Conservation (phyloP, 2,888 invertebrate species). For the Nudaria mundana region DNA sequence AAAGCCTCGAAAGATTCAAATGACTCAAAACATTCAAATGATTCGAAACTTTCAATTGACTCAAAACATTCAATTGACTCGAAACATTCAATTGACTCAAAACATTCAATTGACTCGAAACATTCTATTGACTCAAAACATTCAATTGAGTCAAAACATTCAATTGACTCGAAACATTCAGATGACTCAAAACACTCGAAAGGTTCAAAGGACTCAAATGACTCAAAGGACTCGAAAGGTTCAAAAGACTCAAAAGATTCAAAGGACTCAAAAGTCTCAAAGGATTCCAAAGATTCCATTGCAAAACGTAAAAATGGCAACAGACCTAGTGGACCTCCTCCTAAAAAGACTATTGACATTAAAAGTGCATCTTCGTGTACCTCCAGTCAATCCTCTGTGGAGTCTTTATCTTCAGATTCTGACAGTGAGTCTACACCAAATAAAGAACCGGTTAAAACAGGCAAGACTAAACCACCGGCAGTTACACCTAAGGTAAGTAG, state of each 20-base stretch:
- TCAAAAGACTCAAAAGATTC: slow-evolving; percentile 8
- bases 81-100: slow-evolving; percentile 7
- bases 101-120: slow-evolving; percentile 6
- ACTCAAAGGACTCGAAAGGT: slow-evolving; percentile 7
- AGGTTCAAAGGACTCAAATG: no score
- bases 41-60: slow-evolving; percentile 2
- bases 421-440: slow-evolving; percentile 64
- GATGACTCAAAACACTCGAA: no score
- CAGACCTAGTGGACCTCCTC: slow-evolving; percentile 63
- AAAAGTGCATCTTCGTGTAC: slow-evolving; percentile 71
- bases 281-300: slow-evolving; percentile 23
- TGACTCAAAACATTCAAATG: slow-evolving; percentile 6
- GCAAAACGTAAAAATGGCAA: slow-evolving; percentile 61
- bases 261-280: slow-evolving; percentile 7
- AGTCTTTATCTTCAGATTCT: slow-evolving; percentile 70
- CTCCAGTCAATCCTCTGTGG: slow-evolving; percentile 71
- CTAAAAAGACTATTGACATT: slow-evolving; percentile 61
- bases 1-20: slow-evolving; percentile 7
- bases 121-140: background rate
- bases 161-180: no score
- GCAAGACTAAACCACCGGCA: slow-evolving; percentile 62
- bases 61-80: slow-evolving; percentile 8
- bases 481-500: slow-evolving; percentile 47
- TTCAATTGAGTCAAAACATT: no score
- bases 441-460: slow-evolving; percentile 56